phyloP scores from a whole-genome alignment of 2,113 vertebrate species.

The Pygoscelis antarcticus region DNA sequence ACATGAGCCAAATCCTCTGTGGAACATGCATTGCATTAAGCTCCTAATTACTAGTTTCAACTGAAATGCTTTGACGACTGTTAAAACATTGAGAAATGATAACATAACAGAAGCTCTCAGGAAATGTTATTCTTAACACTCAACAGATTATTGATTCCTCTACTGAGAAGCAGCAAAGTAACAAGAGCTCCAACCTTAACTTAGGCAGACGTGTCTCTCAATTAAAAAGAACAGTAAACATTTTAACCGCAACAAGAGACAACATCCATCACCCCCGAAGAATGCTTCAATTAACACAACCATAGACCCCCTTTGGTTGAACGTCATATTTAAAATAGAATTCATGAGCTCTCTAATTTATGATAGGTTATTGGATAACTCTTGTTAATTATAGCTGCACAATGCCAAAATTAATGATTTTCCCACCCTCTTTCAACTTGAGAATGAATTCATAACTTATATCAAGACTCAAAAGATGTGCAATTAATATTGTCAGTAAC shows the following conservation, averaged over 20 bases:
- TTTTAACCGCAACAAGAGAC: neutral
- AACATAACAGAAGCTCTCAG: neutral
- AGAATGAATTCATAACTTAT: slow-evolving; percentile 64
- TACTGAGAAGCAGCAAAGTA: neutral
- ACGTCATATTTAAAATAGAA: slow-evolving; percentile 60
- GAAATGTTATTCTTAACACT: neutral
- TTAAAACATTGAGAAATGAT: neutral
- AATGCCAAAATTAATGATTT: slow-evolving; percentile 79
- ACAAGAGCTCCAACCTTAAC: neutral
- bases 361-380: slow-evolving; percentile 74
- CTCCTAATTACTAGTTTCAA: neutral
- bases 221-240: neutral
- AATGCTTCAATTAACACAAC: slow-evolving; percentile 6
- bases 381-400: slow-evolving; percentile 76
- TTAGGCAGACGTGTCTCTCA: neutral
- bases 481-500: slow-evolving; percentile 54
- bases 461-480: slow-evolving; percentile 41
- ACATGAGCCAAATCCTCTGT: neutral
- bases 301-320: slow-evolving; percentile 14
- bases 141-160: neutral
- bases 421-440: slow-evolving; percentile 67
- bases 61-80: neutral
- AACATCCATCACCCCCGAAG: slow-evolving; percentile 3
- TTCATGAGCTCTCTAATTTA: slow-evolving; percentile 62
- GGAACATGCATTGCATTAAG: neutral